Evolutionary conservation across 2,888 invertebrate species (phyloP).

Genomic region (Trilocha varians): DNA sequence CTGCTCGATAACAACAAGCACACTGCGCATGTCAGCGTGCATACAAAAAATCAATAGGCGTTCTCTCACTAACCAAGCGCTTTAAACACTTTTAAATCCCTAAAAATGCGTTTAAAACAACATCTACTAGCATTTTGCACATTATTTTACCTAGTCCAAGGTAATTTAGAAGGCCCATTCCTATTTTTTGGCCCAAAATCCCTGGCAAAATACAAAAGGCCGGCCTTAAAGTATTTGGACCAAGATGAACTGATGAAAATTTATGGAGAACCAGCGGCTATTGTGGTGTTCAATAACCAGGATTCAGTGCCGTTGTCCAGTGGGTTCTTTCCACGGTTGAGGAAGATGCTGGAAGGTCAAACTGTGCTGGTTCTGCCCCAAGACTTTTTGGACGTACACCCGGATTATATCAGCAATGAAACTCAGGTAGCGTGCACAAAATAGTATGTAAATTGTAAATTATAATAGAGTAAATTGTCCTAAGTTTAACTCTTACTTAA

Average conservation of each 20-base stretch:
- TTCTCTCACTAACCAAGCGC: background rate
- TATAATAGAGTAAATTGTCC: too few species aligned
- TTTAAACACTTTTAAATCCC: background rate
- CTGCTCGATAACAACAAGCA: background rate
- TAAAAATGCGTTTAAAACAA: slow-evolving; percentile 4
- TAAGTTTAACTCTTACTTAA: too few species aligned
- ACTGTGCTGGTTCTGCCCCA: slow-evolving; percentile 71
- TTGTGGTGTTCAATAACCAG: slow-evolving; percentile 75
- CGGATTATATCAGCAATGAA: slow-evolving; percentile 74
- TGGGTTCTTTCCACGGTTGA: slow-evolving; percentile 68
- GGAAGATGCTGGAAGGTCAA: slow-evolving; percentile 68
- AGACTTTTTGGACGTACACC: slow-evolving; percentile 71
- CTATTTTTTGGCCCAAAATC: slow-evolving; percentile 73
- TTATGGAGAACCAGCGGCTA: slow-evolving; percentile 71
- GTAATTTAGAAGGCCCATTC: slow-evolving; percentile 73
- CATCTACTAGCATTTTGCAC: background rate
- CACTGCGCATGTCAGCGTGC: background rate
- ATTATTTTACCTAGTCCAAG: slow-evolving; percentile 16
- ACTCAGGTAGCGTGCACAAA: slow-evolving; percentile 69
- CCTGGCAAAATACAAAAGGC: slow-evolving; percentile 55
- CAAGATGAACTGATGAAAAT: slow-evolving; percentile 72
- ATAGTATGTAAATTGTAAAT: too few species aligned
- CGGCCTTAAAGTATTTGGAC: slow-evolving; percentile 65
- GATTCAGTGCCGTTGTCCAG: slow-evolving; percentile 68
- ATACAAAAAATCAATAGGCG: slow-evolving; percentile 3